phyloP scores from a whole-genome alignment of 2,888 invertebrate genomes.

The Acanthosoma haemorrhoidale region DNA sequence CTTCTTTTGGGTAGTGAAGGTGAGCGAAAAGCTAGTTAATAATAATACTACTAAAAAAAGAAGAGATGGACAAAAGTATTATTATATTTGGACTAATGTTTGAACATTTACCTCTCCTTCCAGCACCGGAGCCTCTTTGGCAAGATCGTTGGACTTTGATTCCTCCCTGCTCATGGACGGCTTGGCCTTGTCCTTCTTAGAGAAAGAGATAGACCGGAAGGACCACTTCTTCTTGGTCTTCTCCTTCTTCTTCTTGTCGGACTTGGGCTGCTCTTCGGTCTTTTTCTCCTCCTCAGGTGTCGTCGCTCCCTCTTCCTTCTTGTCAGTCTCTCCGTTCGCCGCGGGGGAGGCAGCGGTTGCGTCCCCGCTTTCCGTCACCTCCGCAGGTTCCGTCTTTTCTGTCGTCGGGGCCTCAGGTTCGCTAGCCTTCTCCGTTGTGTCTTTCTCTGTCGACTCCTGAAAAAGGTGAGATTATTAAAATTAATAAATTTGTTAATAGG shows the following conservation, averaged over 20 bases:
- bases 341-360: conserved; percentile 17
- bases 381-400: neutral
- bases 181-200: conserved; percentile 80
- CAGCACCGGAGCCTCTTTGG: conserved; percentile 49
- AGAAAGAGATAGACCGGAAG: conserved; percentile 79
- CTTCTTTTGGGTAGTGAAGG: no score
- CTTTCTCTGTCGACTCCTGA: neutral
- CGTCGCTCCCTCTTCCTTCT: conserved; percentile 30
- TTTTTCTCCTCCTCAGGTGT: conserved; percentile 32
- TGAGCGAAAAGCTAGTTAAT: no score
- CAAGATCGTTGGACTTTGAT: conserved; percentile 47
- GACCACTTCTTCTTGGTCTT: conserved; percentile 84
- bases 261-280: conserved; percentile 28
- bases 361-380: conserved; percentile 31
- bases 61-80: no score
- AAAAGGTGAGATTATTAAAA: no score
- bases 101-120: conserved; percentile 34
- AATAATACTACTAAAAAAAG: no score
- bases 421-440: neutral
- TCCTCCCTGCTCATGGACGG: conserved; percentile 56
- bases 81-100: no score
- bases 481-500: no score
- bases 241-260: conserved; percentile 40
- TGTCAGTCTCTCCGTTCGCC: conserved; percentile 10
- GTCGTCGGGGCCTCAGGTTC: neutral